These are phyloP conservation scores for Podargus strigoides DNA, from an alignment of 2,797 vertebrate species.

Conservation along the genomic window DNA sequence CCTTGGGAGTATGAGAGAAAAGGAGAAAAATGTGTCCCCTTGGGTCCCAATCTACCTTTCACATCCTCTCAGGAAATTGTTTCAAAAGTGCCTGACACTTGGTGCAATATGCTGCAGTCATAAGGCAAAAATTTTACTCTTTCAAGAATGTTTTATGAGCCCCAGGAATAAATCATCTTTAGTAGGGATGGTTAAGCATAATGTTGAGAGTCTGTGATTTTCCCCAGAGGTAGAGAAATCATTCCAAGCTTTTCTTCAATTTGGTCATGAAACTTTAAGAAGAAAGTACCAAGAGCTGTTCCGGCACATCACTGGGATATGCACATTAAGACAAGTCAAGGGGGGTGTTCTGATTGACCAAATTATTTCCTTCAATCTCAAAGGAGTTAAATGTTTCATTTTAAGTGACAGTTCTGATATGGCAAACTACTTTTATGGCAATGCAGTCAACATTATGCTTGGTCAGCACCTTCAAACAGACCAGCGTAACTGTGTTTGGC, in stretches of 20 bases:
- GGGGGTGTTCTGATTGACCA: not conserved
- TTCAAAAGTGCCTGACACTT: constrained; percentile 24
- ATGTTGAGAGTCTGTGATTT: constrained; percentile 33
- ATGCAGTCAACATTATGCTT: not conserved
- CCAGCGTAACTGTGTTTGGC: not conserved
- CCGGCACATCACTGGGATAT: not conserved
- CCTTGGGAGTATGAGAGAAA: constrained; percentile 39
- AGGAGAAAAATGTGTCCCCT: constrained; percentile 61
- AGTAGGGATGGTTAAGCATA: constrained; percentile 22
- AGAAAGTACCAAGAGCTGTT: not conserved
- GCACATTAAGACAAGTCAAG: not conserved
- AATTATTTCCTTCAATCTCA: constrained; percentile 7
- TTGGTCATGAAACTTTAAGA: constrained; percentile 44
- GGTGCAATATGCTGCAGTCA: constrained; percentile 44
- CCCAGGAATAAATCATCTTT: constrained; percentile 36
- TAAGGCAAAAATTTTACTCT: constrained; percentile 45
- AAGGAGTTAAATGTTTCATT: constrained; percentile 31
- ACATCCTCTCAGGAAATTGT: constrained; percentile 53
- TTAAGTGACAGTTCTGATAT: constrained; percentile 3
- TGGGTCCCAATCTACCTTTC: constrained; percentile 40
- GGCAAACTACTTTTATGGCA: not conserved
- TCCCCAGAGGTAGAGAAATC: constrained; percentile 36
- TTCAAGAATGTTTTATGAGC: constrained; percentile 54
- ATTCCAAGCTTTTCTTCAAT: constrained; percentile 38
- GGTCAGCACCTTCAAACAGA: not conserved